Evolutionary conservation across 2,888 invertebrate species (phyloP), one percentile per base, ranked within the genome.

Genomic region (Resseliella maxima): DNA sequence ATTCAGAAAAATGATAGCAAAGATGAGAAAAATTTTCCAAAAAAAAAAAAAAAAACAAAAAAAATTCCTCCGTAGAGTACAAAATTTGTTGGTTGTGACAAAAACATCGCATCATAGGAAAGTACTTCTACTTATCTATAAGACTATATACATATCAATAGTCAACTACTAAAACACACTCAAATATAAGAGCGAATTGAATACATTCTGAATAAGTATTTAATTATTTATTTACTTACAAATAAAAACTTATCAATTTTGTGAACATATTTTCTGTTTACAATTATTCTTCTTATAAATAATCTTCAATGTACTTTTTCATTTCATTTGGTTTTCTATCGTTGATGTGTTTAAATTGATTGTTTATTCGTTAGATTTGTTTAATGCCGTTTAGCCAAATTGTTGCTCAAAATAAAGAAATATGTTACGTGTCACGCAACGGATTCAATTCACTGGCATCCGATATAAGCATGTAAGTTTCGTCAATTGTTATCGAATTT

Each of bases 401-500:
- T n/a, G n/a, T n/a, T n/a, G n/a, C n/a, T n/a, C n/a, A n/a, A n/a
- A n/a, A n/a, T n/a, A n/a, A 59, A 59, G 2, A 24, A 59, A 59
- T 59, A 59, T 59, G 59, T 59, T 83, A 24, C 36, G 83, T n/a
- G 31, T 38, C 0, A 3, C 83, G n/a, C 38, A 27, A 38, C 5
- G 38, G 24, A 38, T 83, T 21, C 36, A 83, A 24, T n/a, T 38
- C 24, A 21, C 38, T n/a, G n/a, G n/a, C 6, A 83, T 38, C 21
- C 83, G 83, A 10, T 83, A 83, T 38, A 83, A 83, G 24, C 83
- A 83, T 38, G 83, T 83, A 38, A 83, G 83, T 36, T n/a, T n/a
- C n/a, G n/a, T n/a, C n/a, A n/a, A n/a, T n/a, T n/a, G n/a, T 36
- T 3, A 12, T 59, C 27, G 12, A 5, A 27, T n/a, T 8, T 59